A percentile compares a stretch with the other conserved stretches of the same genome.
Evolutionary conservation across 1,140 invertebrate genomes (phyloP).

Genomic region (Scaptomyza graminum): DNA sequence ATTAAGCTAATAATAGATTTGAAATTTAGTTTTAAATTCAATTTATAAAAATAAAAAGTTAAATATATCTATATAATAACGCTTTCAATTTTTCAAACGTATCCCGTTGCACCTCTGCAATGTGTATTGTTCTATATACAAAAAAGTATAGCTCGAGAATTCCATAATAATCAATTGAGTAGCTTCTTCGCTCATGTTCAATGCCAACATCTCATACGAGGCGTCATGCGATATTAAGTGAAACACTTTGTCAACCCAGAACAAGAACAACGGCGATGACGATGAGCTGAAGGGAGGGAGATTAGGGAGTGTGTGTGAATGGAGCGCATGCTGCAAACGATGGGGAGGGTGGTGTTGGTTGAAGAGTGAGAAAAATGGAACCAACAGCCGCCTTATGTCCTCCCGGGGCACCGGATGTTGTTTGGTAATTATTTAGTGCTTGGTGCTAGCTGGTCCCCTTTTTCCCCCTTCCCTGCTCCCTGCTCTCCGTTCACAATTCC

Average conservation of each 20-base stretch:
- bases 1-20: too few relatives aligned
- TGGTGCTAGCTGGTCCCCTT: constrained; percentile 37
- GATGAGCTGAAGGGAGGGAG: not conserved
- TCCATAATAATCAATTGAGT: constrained; percentile 54
- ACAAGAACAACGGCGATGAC: constrained; percentile 34
- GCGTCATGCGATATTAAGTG: constrained; percentile 79
- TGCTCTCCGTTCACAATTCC: not conserved
- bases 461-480: too few relatives aligned
- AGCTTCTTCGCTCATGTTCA: constrained; percentile 44
- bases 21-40: too few relatives aligned
- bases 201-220: constrained; percentile 56
- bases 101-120: constrained; percentile 16
- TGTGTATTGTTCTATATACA: not conserved
- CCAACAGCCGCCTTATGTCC: constrained; percentile 54
- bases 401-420: constrained; percentile 73
- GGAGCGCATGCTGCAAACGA: constrained; percentile 2
- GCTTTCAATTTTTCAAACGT: constrained; percentile 30
- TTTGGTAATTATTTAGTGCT: constrained; percentile 79
- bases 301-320: not conserved
- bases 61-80: too few relatives aligned
- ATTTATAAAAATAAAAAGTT: too few relatives aligned
- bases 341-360: not conserved
- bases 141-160: constrained; percentile 30
- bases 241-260: constrained; percentile 74
- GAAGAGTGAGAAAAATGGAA: constrained; percentile 5